Base-by-base conservation (phyloP, 2,113 vertebrate species). In the Platichthys flesus region DNA sequence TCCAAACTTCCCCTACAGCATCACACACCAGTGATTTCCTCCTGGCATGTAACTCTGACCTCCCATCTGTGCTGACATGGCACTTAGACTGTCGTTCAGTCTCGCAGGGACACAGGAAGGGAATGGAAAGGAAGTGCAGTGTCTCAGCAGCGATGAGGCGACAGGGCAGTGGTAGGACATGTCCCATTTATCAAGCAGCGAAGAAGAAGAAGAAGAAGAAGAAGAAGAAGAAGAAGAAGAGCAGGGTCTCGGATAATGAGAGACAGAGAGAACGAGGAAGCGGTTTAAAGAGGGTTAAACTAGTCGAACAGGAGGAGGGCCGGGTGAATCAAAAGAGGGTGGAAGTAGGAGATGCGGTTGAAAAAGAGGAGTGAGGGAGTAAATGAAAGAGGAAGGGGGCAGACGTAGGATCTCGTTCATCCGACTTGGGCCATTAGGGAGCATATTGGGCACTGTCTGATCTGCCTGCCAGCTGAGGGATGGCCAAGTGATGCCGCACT, bases 401-500 rank as follows among this genome's bases (percentile, higher is more conserved):
- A n/a, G 5, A 31, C 31, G 31, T 31, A 31, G 31, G 66, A 88
- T 90, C 85, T 84, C 87, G 90, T 90, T 90, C 78, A 81, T 91
- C 88, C 88, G 88, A 92, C 88, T 90, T 78, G 72, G 85, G 80
- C 89, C 90, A 93, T 93, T 93, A 93, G 88, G 79, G 83, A 91
- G 90, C 92, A 93, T 92, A 93, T 93, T 93, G 92, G 93, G 84
- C 90, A 90, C 88, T 91, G 93, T 93, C 86, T 91, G 85, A 92
- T 91, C 83, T 78, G 84, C 79, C 89, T 88, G 91, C 90, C 90
- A 93, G 91, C 90, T 93, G 92, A 94, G 82, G 77, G 84, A 72
- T 28, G 85, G 90, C 93, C 92, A 93, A 88, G 71, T 78, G 79
- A 86, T 82, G 78, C 87, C 87, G 87, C 85, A 78, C 74, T 79